Conservation (phyloP, 2,888 invertebrate species). For the Diplazon laetatorius region DNA sequence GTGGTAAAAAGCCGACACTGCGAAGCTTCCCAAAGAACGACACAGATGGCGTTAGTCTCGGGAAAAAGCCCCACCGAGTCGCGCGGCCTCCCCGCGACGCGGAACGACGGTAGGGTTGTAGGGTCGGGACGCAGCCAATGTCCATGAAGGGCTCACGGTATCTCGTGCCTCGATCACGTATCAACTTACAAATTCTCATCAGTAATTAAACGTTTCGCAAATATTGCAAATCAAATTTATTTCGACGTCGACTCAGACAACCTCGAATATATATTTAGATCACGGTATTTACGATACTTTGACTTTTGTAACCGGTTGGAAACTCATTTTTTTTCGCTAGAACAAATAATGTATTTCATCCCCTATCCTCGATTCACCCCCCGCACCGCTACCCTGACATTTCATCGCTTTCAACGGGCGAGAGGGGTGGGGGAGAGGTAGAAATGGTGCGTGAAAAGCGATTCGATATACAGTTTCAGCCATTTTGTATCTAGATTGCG, state of each 20-base stretch:
- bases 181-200: background rate
- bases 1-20: conserved; percentile 26
- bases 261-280: background rate
- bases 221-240: background rate
- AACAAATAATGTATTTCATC: conserved; percentile 30
- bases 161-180: conserved; percentile 42
- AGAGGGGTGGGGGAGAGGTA: conserved; percentile 32
- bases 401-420: conserved; percentile 17
- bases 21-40: conserved; percentile 28
- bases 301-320: conserved; percentile 23
- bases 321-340: conserved; percentile 18
- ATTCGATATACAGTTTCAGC: conserved; percentile 74
- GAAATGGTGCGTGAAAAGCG: conserved; percentile 58
- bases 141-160: conserved; percentile 48
- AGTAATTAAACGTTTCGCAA: background rate
- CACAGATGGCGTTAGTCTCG: conserved; percentile 59
- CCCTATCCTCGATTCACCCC: no score
- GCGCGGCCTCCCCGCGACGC: conserved; percentile 24
- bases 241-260: background rate
- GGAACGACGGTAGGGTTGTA: conserved; percentile 3
- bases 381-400: no score
- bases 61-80: conserved; percentile 19
- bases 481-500: conserved; percentile 82
- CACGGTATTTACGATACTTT: background rate
- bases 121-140: conserved; percentile 52